These are phyloP conservation scores for Procapra przewalskii DNA, from an alignment of 2,113 vertebrate genomes.

Conservation along the genomic window DNA sequence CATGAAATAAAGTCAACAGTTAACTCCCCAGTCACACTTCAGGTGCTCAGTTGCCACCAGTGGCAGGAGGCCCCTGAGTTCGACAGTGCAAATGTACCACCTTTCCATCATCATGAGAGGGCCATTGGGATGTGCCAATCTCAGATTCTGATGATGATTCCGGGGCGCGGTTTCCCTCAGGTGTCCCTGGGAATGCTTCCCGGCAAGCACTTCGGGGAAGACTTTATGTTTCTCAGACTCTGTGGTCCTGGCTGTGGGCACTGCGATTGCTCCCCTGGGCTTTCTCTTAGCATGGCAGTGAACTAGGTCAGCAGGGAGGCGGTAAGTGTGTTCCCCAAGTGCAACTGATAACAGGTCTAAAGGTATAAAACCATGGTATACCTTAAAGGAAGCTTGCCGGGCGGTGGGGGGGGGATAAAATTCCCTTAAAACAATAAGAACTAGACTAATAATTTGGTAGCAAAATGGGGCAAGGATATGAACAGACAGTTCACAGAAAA, in stretches of 20 bases:
- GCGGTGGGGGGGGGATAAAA: not conserved
- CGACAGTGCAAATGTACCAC: not conserved
- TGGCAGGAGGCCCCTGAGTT: not conserved
- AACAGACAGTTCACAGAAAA: not conserved
- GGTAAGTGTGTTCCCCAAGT: not conserved
- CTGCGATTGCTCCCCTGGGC: not conserved
- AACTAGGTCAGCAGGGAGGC: not conserved
- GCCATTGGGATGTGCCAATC: not conserved
- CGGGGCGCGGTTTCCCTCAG: fast-evolving
- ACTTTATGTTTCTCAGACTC: not conserved
- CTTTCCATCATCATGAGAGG: not conserved
- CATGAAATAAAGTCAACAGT: not conserved
- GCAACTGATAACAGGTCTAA: not conserved
- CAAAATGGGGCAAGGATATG: not conserved
- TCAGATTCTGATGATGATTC: not conserved
- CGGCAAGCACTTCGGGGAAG: not conserved
- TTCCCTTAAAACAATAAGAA: not conserved
- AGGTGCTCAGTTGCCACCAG: not conserved
- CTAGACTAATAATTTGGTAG: not conserved
- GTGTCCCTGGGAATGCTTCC: not conserved
- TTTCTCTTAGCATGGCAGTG: not conserved
- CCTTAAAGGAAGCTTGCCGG: not conserved
- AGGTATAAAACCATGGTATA: not conserved
- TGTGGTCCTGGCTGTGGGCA: not conserved
- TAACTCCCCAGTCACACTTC: not conserved